Evolutionary conservation across 2,888 invertebrate genomes (phyloP).

Genomic region (Amorpha juglandis): DNA sequence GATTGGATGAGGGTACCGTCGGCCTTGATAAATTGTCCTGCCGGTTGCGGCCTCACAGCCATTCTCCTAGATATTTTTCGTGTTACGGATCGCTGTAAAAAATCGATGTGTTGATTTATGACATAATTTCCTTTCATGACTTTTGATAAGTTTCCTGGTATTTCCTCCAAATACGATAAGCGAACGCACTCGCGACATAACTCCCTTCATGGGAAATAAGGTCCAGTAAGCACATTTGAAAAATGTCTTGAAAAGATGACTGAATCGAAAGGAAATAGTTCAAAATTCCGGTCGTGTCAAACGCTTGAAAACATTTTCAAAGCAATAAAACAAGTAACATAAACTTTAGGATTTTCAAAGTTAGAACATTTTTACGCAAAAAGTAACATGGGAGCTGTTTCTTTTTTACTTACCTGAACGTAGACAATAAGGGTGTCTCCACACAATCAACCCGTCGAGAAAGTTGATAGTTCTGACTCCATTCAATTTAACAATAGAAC

Average conservation of each 20-base stretch:
- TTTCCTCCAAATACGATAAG: neutral
- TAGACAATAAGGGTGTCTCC: slow-evolving; percentile 79
- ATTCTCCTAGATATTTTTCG: slow-evolving; percentile 73
- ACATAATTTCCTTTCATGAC: slow-evolving; percentile 69
- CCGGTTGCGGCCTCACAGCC: slow-evolving; percentile 71
- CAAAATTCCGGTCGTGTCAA: slow-evolving; percentile 52
- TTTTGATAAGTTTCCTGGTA: slow-evolving; percentile 51
- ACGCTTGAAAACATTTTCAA: slow-evolving; percentile 53
- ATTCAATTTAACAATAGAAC: slow-evolving; percentile 81
- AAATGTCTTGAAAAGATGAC: slow-evolving; percentile 36
- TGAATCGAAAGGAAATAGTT: slow-evolving; percentile 39
- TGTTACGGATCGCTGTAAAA: slow-evolving; percentile 71
- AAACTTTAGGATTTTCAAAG: slow-evolving; percentile 70
- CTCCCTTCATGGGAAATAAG: slow-evolving; percentile 27
- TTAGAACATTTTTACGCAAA: slow-evolving; percentile 72
- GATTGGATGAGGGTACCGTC: slow-evolving; percentile 80
- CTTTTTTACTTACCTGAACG: slow-evolving; percentile 77
- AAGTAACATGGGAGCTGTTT: slow-evolving; percentile 67
- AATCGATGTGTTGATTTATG: slow-evolving; percentile 73
- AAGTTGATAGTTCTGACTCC: slow-evolving; percentile 79
- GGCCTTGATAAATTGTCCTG: slow-evolving; percentile 80
- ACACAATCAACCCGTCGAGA: slow-evolving; percentile 76
- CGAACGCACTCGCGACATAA: slow-evolving; percentile 30
- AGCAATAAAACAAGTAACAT: slow-evolving; percentile 56
- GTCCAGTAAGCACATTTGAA: slow-evolving; percentile 7